These are phyloP conservation scores for Samia ricini DNA, from an alignment of 1,140 invertebrate genomes.

Conservation along the genomic window DNA sequence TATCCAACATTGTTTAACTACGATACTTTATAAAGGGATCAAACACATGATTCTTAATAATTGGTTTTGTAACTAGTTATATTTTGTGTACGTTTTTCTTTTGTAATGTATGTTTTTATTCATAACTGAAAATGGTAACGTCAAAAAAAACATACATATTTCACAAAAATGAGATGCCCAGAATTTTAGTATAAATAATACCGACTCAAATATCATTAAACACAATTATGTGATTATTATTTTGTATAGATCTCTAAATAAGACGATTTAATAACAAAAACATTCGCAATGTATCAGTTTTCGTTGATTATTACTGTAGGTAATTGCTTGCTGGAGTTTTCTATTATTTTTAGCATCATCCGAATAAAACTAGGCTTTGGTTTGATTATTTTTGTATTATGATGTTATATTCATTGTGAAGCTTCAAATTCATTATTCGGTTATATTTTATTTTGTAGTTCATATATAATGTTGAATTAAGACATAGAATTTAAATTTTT, in stretches of 20 bases:
- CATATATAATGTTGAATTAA: background rate
- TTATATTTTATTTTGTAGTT: background rate
- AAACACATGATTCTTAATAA: no score
- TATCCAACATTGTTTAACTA: background rate
- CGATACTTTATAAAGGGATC: no score
- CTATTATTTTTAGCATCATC: conserved; percentile 44
- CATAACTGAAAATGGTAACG: no score
- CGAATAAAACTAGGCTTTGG: conserved; percentile 11
- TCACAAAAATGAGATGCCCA: no score
- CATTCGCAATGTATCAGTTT: conserved; percentile 66
- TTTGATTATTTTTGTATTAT: background rate
- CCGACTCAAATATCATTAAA: no score
- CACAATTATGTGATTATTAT: no score
- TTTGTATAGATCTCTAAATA: no score
- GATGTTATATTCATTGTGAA: background rate
- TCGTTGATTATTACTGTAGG: conserved; percentile 52
- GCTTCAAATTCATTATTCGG: background rate
- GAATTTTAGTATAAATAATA: no score
- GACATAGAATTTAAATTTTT: background rate
- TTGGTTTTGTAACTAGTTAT: no score
- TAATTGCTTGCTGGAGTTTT: conserved; percentile 54
- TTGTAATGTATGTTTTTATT: no score
- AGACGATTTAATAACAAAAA: conserved; percentile 24
- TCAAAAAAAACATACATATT: no score
- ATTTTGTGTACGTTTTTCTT: no score